Evolutionary conservation across 2,113 vertebrate species (phyloP), one percentile per base, ranked within the genome.

Genomic region (Sminthopsis crassicaudata): DNA sequence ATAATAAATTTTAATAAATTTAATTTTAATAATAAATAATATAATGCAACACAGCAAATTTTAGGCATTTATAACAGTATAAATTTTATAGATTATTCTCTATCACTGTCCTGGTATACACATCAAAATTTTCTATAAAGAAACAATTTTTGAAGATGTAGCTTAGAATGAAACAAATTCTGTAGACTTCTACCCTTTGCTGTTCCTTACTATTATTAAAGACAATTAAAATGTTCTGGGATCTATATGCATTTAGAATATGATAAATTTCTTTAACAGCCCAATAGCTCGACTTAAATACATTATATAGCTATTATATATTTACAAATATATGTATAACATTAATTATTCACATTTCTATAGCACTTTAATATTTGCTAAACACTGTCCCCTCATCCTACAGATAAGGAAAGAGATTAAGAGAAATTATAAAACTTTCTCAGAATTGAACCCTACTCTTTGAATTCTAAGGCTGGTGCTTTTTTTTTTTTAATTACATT

Each of bases 1-100:
- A 26, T 0, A 0, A 30, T 27, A n/a, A n/a, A n/a, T n/a, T 50
- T 25, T 3, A 16, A 50, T 26, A 25, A 19, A 30, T n/a, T n/a
- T 0, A 0, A 30, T 27, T 50, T 25, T 3, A 16, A 50, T 26
- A 25, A 19, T 0, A 3, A 22, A 54, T 27, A 23, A 19, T 7
- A 11, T 52, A 24, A 50, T 90, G 5, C 50, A 46, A 51, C 0
- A 26, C 7, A 88, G 2, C 25, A 76, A 53, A 46, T 3, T 24
- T 54, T n/a, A 48, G 0, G 5, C 30, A 11, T 14, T 48, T 42
- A 8, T 3, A n/a, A 23, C 8, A 46, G 42, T 19, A 2, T n/a
- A 27, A 3, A 1, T 4, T 52, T 55, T 42, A 23, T 27, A 46
- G 52, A 76, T 26, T 27, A 30, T 3, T 27, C 24, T 23, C 26